These are phyloP conservation scores for Aphis gossypii DNA, from an alignment of 1,140 invertebrate genomes.

Conservation along the genomic window DNA sequence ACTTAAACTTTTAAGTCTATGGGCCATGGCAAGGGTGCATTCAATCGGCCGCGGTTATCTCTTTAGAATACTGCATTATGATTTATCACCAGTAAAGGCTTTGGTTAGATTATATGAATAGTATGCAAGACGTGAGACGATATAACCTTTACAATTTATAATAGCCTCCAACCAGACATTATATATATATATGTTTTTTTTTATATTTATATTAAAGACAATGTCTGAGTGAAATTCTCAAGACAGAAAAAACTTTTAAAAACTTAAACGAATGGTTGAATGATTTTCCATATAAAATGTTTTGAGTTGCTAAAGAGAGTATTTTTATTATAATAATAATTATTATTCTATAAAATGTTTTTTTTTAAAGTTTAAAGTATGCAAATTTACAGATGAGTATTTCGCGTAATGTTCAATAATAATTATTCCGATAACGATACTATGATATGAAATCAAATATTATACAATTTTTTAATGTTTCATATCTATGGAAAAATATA, in stretches of 20 bases:
- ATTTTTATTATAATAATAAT: constrained; percentile 13
- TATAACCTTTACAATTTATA: constrained; percentile 37
- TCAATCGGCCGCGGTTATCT: constrained; percentile 45
- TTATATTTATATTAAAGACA: constrained; percentile 49
- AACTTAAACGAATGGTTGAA: constrained; percentile 38
- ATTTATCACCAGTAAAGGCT: constrained; percentile 52
- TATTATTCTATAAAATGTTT: constrained; percentile 10
- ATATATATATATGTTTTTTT: constrained; percentile 3
- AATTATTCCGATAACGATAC: too few relatives aligned
- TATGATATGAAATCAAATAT: too few relatives aligned
- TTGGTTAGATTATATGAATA: constrained; percentile 56
- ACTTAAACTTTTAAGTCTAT: constrained; percentile 55
- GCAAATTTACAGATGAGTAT: neutral
- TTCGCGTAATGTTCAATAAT: too few relatives aligned
- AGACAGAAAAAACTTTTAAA: constrained; percentile 36
- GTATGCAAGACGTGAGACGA: neutral
- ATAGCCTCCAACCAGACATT: constrained; percentile 9
- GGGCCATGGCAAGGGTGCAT: constrained; percentile 14
- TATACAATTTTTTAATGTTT: too few relatives aligned
- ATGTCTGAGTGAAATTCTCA: constrained; percentile 32
- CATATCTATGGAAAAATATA: too few relatives aligned
- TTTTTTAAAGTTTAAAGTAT: neutral
- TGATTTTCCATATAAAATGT: constrained; percentile 22
- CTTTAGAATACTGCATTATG: constrained; percentile 26
- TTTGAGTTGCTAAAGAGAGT: neutral